phyloP scores from a whole-genome alignment of 1,140 invertebrate species.

The Gonatopus flavifemur region DNA sequence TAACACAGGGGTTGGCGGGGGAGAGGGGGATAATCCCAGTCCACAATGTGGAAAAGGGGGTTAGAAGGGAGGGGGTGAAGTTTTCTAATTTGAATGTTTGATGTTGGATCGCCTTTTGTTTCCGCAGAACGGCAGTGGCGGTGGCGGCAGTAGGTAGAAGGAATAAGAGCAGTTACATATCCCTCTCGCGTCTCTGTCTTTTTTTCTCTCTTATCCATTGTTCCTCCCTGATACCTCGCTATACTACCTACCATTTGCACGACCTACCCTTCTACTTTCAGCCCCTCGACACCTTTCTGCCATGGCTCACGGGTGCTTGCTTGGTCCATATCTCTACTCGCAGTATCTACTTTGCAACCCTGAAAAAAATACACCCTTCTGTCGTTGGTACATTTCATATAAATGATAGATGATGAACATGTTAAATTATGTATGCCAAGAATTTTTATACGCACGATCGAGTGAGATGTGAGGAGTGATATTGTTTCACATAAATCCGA shows the following conservation, averaged over 20 bases:
- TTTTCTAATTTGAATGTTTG: slow-evolving; percentile 44
- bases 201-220: too few relatives aligned
- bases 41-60: slow-evolving; percentile 12
- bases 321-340: too few relatives aligned
- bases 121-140: slow-evolving; percentile 16
- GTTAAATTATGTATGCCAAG: too few relatives aligned
- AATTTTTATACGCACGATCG: too few relatives aligned
- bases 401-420: too few relatives aligned
- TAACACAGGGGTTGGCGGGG: too few relatives aligned
- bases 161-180: slow-evolving; percentile 28
- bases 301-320: too few relatives aligned
- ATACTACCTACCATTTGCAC: slow-evolving; percentile 20
- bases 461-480: too few relatives aligned
- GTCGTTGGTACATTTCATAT: too few relatives aligned
- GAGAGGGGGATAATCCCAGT: slow-evolving; percentile 22
- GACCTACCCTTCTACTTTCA: slow-evolving; percentile 18
- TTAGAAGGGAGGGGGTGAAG: slow-evolving; percentile 17
- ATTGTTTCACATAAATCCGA: too few relatives aligned
- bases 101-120: slow-evolving; percentile 38
- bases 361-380: too few relatives aligned
- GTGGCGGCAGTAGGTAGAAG: slow-evolving; percentile 15
- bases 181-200: neutral
- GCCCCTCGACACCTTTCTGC: neutral
- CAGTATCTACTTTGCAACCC: too few relatives aligned
- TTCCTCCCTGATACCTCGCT: slow-evolving; percentile 1